These are phyloP conservation scores for Temnothorax longispinosus DNA, from an alignment of 1,140 invertebrate species.

Conservation along the genomic window DNA sequence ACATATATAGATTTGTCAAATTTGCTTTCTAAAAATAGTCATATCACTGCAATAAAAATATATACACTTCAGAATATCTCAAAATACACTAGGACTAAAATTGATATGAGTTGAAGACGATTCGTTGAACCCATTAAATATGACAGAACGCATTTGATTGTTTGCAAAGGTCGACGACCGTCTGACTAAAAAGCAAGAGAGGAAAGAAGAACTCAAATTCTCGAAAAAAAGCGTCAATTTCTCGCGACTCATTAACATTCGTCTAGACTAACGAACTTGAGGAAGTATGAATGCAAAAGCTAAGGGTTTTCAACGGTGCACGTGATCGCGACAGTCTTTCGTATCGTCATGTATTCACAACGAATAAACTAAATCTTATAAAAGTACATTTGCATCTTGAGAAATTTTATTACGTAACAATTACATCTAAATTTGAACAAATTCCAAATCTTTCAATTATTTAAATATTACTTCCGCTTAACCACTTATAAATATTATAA, in stretches of 20 bases:
- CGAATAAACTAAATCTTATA: constrained; percentile 62
- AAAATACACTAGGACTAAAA: background rate
- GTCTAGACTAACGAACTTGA: constrained; percentile 74
- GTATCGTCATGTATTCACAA: constrained; percentile 61
- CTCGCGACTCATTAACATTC: constrained; percentile 79
- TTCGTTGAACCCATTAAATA: background rate
- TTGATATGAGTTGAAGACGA: background rate
- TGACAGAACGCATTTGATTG: background rate
- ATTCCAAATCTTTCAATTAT: background rate
- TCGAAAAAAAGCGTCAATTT: constrained; percentile 54
- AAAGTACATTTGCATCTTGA: background rate
- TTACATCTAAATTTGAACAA: constrained; percentile 4
- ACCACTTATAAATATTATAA: background rate
- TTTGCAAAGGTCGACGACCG: constrained; percentile 40
- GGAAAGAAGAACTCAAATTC: constrained; percentile 30
- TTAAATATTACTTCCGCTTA: background rate
- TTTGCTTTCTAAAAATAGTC: background rate
- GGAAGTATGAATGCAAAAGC: constrained; percentile 27
- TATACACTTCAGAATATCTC: background rate
- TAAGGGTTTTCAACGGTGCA: constrained; percentile 40
- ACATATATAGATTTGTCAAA: background rate
- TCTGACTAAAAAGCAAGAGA: constrained; percentile 28
- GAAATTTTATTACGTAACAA: background rate
- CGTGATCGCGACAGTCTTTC: background rate
- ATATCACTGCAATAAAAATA: background rate